A percentile compares a stretch with the other conserved stretches of the same genome.
Conservation (phyloP, 1,140 invertebrate genomes). For the Drosophila ercepeae region DNA sequence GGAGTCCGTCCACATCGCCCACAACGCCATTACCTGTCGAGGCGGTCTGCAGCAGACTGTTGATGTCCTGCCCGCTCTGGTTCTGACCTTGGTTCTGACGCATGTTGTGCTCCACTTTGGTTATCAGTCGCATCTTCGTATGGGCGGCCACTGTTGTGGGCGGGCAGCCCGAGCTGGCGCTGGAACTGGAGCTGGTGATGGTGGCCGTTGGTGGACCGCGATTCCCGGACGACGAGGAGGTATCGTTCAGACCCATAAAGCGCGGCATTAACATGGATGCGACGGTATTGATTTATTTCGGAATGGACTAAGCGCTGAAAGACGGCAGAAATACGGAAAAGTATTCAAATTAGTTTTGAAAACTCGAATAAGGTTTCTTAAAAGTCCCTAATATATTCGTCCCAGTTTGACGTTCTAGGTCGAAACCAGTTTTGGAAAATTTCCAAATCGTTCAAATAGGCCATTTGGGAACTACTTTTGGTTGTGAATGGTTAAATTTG, state of each 20-base stretch:
- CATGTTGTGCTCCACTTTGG: slow-evolving; percentile 73
- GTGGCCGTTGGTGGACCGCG: slow-evolving; percentile 13
- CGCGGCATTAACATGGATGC: slow-evolving; percentile 69
- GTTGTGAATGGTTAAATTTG: neutral
- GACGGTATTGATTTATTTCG: neutral
- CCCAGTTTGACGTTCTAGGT: neutral
- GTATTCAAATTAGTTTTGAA: neutral
- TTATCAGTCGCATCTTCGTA: slow-evolving; percentile 69
- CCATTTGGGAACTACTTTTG: neutral
- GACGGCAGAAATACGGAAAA: neutral
- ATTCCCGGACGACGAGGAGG: slow-evolving; percentile 31
- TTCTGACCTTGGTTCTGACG: slow-evolving; percentile 53
- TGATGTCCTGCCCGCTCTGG: slow-evolving; percentile 54
- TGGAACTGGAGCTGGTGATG: slow-evolving; percentile 11
- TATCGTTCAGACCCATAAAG: slow-evolving; percentile 47
- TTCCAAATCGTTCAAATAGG: neutral
- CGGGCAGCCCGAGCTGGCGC: slow-evolving; percentile 12
- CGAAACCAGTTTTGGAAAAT: slow-evolving; percentile 14
- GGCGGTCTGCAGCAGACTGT: slow-evolving; percentile 64
- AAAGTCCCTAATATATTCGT: neutral
- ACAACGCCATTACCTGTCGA: slow-evolving; percentile 66
- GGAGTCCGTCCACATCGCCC: slow-evolving; percentile 70
- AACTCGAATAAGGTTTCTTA: neutral
- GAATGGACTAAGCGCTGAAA: slow-evolving; percentile 11
- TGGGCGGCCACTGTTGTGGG: slow-evolving; percentile 65